These are phyloP conservation scores for Gallinago jamesoni DNA, from an alignment of 2,113 vertebrate species.

Conservation along the genomic window DNA sequence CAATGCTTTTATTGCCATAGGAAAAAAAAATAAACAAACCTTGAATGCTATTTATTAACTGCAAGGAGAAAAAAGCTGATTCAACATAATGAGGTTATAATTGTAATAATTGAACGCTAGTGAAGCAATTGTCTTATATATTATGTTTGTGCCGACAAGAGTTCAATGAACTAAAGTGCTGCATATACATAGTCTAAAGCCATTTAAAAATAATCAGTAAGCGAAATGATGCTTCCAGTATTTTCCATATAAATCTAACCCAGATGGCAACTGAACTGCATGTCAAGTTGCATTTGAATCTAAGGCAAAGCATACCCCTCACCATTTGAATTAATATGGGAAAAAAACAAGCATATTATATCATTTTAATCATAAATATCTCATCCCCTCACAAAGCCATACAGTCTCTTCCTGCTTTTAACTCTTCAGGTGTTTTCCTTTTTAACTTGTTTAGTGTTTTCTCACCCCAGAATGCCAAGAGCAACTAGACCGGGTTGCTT, in stretches of 20 bases:
- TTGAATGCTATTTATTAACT: conserved; percentile 13
- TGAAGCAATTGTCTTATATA: conserved; percentile 18
- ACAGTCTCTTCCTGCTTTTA: background rate
- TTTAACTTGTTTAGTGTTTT: background rate
- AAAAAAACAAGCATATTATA: background rate
- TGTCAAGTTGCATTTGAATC: background rate
- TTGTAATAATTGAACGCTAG: conserved; percentile 39
- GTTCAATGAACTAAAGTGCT: conserved; percentile 27
- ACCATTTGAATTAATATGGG: background rate
- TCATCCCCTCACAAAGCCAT: background rate
- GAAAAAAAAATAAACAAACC: background rate
- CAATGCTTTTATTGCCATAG: background rate
- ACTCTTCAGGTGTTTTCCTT: background rate
- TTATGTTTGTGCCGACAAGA: conserved; percentile 19
- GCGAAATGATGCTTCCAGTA: background rate
- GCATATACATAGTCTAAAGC: background rate
- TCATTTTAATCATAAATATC: background rate
- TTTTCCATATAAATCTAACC: background rate
- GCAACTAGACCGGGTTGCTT: background rate
- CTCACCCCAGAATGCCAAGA: background rate
- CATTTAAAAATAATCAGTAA: conserved; percentile 14
- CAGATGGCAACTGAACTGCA: background rate
- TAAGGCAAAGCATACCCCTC: background rate
- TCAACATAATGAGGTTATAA: conserved; percentile 23
- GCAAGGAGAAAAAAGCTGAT: conserved; percentile 21